phyloP scores from a whole-genome alignment of 1,140 invertebrate species.

The Tetramorium alpestre region DNA sequence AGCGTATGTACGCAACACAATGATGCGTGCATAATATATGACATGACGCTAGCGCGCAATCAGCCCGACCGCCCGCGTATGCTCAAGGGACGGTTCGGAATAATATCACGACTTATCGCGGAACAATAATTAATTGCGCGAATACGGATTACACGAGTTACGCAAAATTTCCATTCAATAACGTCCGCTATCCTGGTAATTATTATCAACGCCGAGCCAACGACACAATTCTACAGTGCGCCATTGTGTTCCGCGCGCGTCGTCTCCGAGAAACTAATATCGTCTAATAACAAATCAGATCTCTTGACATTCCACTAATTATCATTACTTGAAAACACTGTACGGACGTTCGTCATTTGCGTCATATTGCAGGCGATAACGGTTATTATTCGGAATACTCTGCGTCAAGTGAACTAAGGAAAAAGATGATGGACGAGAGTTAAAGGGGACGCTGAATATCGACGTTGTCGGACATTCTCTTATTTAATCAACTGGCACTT shows the following conservation, averaged over 20 bases:
- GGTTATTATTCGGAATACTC: conserved; percentile 27
- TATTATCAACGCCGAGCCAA: conserved; percentile 48
- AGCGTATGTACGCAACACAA: conserved; percentile 15
- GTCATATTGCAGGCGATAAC: conserved; percentile 28
- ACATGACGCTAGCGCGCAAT: conserved; percentile 43
- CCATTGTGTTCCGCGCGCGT: conserved; percentile 26
- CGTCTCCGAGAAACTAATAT: conserved; percentile 22
- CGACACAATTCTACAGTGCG: conserved; percentile 38
- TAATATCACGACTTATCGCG: conserved; percentile 63
- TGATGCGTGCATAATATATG: conserved; percentile 56
- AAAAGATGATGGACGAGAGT: conserved; percentile 1
- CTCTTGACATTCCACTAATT: conserved; percentile 50
- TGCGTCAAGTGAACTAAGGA: not conserved
- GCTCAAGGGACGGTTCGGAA: conserved; percentile 30
- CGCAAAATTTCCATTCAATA: conserved; percentile 69
- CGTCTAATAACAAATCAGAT: conserved; percentile 52
- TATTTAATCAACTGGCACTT: not conserved
- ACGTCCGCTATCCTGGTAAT: conserved; percentile 57
- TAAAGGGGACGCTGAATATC: not conserved
- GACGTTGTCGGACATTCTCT: not conserved
- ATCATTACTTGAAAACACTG: conserved; percentile 39
- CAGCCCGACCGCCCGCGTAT: not conserved
- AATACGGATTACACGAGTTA: conserved; percentile 70
- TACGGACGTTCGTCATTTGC: conserved; percentile 30
- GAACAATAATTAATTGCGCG: conserved; percentile 71